Conservation (phyloP, 2,797 vertebrate genomes). For the Eulemur mongoz region DNA sequence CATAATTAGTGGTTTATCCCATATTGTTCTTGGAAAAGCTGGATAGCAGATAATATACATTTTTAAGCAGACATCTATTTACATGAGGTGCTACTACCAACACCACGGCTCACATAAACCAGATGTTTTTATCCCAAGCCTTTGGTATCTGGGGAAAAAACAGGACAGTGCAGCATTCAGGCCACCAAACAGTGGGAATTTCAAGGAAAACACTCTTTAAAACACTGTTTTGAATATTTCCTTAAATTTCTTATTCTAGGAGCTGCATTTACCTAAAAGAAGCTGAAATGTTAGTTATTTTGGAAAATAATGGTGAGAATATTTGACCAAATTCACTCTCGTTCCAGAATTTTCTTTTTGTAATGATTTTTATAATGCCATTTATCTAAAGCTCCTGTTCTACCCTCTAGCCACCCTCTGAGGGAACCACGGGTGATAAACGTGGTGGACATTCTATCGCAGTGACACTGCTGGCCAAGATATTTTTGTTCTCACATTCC, state of each 20-base stretch:
- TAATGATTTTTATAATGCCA: background rate
- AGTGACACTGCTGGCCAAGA: too few relatives aligned
- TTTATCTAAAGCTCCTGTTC: background rate
- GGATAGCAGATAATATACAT: background rate
- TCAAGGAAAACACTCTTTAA: background rate
- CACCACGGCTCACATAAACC: background rate
- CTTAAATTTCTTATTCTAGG: background rate
- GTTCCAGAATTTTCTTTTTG: background rate
- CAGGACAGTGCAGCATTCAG: background rate
- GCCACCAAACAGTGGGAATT: accelerated
- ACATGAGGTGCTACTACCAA: background rate
- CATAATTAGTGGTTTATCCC: background rate
- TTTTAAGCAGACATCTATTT: slow-evolving; percentile 8
- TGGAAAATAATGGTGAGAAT: background rate
- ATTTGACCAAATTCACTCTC: background rate
- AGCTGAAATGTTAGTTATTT: background rate
- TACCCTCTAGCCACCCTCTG: background rate
- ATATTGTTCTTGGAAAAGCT: background rate
- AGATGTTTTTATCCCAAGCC: background rate
- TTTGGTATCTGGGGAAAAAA: background rate
- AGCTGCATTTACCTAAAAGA: background rate
- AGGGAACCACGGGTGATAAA: background rate
- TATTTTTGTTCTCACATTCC: background rate
- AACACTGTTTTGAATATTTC: background rate
- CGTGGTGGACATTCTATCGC: too few relatives aligned